A percentile compares a stretch with the other conserved stretches of the same genome.
phyloP scores from a whole-genome alignment of 2,113 vertebrate genomes.

The Epinephelus moara region DNA sequence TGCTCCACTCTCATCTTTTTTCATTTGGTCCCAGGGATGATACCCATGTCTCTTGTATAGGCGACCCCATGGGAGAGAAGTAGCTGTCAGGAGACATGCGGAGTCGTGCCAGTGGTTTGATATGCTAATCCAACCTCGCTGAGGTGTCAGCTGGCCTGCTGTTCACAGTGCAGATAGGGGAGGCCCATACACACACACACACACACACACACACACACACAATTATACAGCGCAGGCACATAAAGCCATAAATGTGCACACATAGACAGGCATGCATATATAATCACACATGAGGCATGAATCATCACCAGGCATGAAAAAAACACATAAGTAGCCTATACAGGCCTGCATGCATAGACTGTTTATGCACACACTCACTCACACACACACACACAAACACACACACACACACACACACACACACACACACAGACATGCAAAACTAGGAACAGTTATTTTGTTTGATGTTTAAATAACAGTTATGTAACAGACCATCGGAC shows the following conservation, averaged over 20 bases:
- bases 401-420: neutral
- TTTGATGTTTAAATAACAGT: conserved; percentile 41
- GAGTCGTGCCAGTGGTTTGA: conserved; percentile 74
- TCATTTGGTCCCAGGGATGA: conserved; percentile 44
- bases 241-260: neutral
- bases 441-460: conserved; percentile 1
- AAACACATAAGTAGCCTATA: neutral
- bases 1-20: conserved; percentile 32
- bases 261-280: neutral
- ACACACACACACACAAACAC: neutral
- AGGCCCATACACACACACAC: conserved; percentile 20
- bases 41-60: conserved; percentile 53
- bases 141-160: conserved; percentile 78
- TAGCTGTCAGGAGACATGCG: conserved; percentile 71
- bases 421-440: neutral
- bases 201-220: neutral
- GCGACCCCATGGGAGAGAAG: conserved; percentile 57
- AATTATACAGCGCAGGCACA: conserved; percentile 7
- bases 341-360: neutral
- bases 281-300: neutral
- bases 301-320: neutral
- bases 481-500: conserved; percentile 32
- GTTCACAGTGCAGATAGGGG: conserved; percentile 60
- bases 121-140: conserved; percentile 76
- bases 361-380: neutral